Percentiles rank a stretch among this genome's conserved stretches.
Evolutionary conservation across 2,113 vertebrate species (phyloP).

Genomic region (Tychaedon coryphoeus): DNA sequence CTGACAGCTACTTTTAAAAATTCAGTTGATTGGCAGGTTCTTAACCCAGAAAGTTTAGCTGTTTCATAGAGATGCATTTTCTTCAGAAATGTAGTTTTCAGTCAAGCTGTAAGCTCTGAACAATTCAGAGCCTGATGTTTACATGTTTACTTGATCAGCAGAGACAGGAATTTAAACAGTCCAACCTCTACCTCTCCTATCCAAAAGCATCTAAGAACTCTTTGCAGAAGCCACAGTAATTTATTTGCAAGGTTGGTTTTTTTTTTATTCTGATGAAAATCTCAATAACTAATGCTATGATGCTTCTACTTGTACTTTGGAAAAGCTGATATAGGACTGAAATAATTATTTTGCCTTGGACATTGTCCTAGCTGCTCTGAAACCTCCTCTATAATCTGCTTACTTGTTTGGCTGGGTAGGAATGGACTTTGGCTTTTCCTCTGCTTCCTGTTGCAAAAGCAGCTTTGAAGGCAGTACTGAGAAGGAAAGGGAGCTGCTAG

Average conservation of each 20-base stretch:
- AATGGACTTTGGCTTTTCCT: background rate
- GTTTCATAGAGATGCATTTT: background rate
- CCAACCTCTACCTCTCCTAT: background rate
- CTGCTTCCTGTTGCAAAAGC: background rate
- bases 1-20: background rate
- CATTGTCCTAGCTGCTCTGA: background rate
- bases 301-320: background rate
- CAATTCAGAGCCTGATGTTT: background rate
- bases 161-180: background rate
- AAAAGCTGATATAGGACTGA: background rate
- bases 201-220: background rate
- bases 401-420: background rate
- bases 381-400: background rate
- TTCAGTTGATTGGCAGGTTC: background rate
- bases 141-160: background rate
- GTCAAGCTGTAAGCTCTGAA: background rate
- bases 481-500: background rate
- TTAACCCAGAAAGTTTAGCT: background rate
- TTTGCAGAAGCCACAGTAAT: background rate
- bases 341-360: background rate
- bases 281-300: background rate
- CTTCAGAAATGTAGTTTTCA: background rate
- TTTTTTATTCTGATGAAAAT: background rate
- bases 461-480: background rate
- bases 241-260: background rate